phyloP scores from a whole-genome alignment of 2,888 invertebrate species.

The Cheilosia pagana region DNA sequence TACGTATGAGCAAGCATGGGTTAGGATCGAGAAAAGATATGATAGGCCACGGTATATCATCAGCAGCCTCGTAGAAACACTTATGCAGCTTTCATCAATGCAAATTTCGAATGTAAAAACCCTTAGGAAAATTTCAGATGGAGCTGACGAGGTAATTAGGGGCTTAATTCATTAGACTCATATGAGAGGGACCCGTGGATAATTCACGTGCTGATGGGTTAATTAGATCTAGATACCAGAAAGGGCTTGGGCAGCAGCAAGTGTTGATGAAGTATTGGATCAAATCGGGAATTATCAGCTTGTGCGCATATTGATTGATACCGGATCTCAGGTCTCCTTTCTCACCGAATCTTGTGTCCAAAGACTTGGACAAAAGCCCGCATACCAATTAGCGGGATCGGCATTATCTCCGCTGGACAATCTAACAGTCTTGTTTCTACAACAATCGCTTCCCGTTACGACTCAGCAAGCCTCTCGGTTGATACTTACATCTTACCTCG shows the following conservation, averaged over 20 bases:
- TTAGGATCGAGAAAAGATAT: too few relatives aligned
- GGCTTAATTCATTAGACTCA: too few relatives aligned
- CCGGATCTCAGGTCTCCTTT: conserved; percentile 13
- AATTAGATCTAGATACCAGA: background rate
- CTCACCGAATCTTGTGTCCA: conserved; percentile 14
- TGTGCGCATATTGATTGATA: conserved; percentile 7
- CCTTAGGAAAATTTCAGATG: background rate
- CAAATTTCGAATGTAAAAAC: too few relatives aligned
- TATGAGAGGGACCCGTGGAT: too few relatives aligned
- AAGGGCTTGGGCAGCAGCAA: conserved; percentile 18
- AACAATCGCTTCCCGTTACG: conserved; percentile 2
- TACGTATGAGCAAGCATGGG: too few relatives aligned
- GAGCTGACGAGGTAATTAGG: conserved; percentile 9
- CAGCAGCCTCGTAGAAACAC: background rate
- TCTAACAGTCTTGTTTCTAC: conserved; percentile 15
- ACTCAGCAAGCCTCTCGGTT: conserved; percentile 14
- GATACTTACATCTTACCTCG: conserved; percentile 28
- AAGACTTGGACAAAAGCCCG: conserved; percentile 6
- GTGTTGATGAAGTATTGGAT: background rate
- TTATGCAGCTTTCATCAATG: background rate
- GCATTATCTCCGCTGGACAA: conserved; percentile 5
- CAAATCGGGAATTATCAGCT: background rate
- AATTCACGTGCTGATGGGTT: too few relatives aligned
- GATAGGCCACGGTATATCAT: too few relatives aligned
- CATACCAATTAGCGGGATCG: conserved; percentile 42